phyloP scores from a whole-genome alignment of 2,113 vertebrate species.

The Orycteropus afer region DNA sequence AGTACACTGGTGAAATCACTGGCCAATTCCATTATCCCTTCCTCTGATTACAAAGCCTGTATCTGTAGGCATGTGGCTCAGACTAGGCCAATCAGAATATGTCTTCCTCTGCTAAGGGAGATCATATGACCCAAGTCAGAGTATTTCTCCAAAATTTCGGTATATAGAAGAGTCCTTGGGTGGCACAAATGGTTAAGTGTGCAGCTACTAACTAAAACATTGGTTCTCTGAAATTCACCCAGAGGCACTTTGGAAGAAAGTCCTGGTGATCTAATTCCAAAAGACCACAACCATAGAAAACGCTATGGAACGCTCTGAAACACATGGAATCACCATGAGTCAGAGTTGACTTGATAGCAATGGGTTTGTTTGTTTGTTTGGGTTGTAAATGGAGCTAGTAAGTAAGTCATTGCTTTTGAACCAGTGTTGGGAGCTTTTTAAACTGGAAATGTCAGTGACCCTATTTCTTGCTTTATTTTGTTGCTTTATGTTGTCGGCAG shows the following conservation, averaged over 20 bases:
- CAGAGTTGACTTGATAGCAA: too few species aligned
- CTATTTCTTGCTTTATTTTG: background rate
- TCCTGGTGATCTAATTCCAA: background rate
- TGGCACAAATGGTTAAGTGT: background rate
- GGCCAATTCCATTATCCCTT: background rate
- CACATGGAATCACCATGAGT: background rate
- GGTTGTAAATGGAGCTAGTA: background rate
- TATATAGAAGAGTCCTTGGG: background rate
- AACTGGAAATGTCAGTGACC: background rate
- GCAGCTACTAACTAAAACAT: background rate
- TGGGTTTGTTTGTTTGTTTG: too few species aligned
- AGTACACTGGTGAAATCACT: background rate
- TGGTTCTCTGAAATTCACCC: background rate
- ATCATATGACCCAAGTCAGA: background rate
- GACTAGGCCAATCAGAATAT: background rate
- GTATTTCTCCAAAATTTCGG: background rate
- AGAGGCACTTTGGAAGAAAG: background rate
- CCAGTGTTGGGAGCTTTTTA: background rate
- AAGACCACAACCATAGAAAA: background rate
- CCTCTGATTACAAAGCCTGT: background rate
- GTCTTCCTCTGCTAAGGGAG: background rate
- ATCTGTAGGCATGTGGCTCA: background rate
- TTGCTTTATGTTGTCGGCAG: background rate
- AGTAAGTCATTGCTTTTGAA: background rate
- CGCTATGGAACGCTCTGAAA: background rate